Evolutionary conservation across 1,140 invertebrate species (phyloP), one percentile per base, ranked within the genome.

Genomic region (Belonocnema kinseyi): DNA sequence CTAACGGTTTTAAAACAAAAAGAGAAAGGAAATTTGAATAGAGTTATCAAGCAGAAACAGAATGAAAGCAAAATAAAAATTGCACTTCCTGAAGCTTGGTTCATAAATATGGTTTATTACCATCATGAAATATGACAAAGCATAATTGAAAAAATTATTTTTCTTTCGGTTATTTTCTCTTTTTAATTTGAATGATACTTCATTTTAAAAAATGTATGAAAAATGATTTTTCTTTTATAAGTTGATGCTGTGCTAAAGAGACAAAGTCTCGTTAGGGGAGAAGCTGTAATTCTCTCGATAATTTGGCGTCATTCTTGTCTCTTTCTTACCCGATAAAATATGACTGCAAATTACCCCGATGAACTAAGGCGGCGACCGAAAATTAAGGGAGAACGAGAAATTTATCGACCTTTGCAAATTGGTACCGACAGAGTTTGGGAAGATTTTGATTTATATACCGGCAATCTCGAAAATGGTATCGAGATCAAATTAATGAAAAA

Each of bases 261-360:
- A 66, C 58, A 66, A 66, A 66, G 26, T 66, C 58, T 66, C 58
- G 58, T 66, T 66, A 66, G 40, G 21, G 53, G 53, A 56, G 16
- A 17, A n/a, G 21, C 26, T 66, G 26, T 26, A 66, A 61, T 61
- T 61, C 56, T 61, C 56, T 40, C 17, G 54, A 56, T 56, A 56
- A 56, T 56, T 56, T 56, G n/a, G 17, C 58, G 26, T 66, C 58
- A 66, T 26, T 58, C 17, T 21, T 21, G 58, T 66, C 58, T 66
- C 58, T 78, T 73, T 82, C 79, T 79, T 80, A 75, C 78, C 50
- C 72, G 13, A 33, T 84, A 74, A 86, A 82, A 79, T 84, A 85
- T 79, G 74, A 81, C 76, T 53, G 72, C 78, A 74, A 82, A 82
- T 85, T 78, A 85, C 51, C 53, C 52, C 21, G 72, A 74, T 77